phyloP scores from a whole-genome alignment of 2,888 invertebrate genomes.

The Platypus cylindrus region DNA sequence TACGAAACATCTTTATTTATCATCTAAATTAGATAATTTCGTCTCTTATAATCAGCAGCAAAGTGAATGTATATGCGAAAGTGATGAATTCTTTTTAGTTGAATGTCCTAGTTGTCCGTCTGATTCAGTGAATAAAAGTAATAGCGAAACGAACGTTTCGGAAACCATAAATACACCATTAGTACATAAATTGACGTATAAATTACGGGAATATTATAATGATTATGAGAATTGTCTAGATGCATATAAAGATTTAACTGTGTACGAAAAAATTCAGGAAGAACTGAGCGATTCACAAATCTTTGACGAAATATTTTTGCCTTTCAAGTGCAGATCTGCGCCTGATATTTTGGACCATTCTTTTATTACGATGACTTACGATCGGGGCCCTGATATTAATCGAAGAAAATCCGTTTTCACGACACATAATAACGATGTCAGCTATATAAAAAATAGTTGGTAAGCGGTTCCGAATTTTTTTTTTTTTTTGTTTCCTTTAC shows the following conservation, averaged over 20 bases:
- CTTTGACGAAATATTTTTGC: constrained; percentile 28
- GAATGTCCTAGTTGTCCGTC: constrained; percentile 29
- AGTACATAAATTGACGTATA: constrained; percentile 20
- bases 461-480: constrained; percentile 10
- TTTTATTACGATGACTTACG: constrained; percentile 32
- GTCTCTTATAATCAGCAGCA: constrained; percentile 27
- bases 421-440: too few species aligned
- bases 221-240: constrained; percentile 50
- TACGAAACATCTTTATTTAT: constrained; percentile 25
- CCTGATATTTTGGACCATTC: constrained; percentile 38
- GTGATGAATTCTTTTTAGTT: constrained; percentile 34
- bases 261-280: constrained; percentile 15
- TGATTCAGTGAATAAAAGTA: constrained; percentile 23
- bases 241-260: constrained; percentile 31
- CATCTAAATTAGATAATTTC: constrained; percentile 24
- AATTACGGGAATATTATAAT: constrained; percentile 47
- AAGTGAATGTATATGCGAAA: constrained; percentile 13
- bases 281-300: constrained; percentile 33
- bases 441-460: constrained; percentile 19
- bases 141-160: constrained; percentile 29
- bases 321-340: constrained; percentile 42
- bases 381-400: constrained; percentile 39
- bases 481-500: too few species aligned
- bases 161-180: constrained; percentile 20
- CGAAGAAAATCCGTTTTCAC: constrained; percentile 43